Conservation (phyloP, 2,888 invertebrate genomes). For the Smittia aterrima region DNA sequence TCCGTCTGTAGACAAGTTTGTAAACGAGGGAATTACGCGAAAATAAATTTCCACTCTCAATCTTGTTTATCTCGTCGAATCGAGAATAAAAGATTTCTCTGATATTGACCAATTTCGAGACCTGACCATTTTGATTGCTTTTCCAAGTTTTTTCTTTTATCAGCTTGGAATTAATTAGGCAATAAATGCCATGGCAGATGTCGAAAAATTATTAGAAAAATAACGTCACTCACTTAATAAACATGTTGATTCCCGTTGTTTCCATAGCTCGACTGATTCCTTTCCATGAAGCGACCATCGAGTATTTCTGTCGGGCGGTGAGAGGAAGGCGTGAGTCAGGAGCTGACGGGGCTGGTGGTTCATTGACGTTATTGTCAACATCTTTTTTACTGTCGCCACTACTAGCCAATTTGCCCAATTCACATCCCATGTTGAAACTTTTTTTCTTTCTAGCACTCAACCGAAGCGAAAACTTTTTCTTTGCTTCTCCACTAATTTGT, state of each 20-base stretch:
- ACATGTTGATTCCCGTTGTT: slow-evolving; percentile 86
- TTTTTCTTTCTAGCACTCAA: background rate
- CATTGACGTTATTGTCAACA: slow-evolving; percentile 54
- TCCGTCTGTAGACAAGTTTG: too few species aligned
- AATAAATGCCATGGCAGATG: too few species aligned
- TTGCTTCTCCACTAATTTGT: background rate
- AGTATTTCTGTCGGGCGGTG: slow-evolving; percentile 83
- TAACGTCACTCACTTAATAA: slow-evolving; percentile 73
- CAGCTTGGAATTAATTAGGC: too few species aligned
- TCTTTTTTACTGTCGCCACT: slow-evolving; percentile 48
- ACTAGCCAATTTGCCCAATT: slow-evolving; percentile 70
- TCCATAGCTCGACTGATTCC: slow-evolving; percentile 86
- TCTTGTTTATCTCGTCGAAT: too few species aligned
- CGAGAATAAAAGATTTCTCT: too few species aligned
- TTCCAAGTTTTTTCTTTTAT: too few species aligned
- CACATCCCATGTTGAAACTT: slow-evolving; percentile 67
- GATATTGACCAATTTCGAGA: too few species aligned
- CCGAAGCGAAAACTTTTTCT: background rate
- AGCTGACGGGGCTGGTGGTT: slow-evolving; percentile 65
- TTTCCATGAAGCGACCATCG: slow-evolving; percentile 87
- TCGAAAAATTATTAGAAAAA: too few species aligned
- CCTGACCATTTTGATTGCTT: too few species aligned
- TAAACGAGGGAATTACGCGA: too few species aligned
- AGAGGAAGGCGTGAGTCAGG: slow-evolving; percentile 78
- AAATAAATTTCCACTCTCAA: too few species aligned